Evolutionary conservation across 2,888 invertebrate genomes (phyloP).

Genomic region (Axea sp.): DNA sequence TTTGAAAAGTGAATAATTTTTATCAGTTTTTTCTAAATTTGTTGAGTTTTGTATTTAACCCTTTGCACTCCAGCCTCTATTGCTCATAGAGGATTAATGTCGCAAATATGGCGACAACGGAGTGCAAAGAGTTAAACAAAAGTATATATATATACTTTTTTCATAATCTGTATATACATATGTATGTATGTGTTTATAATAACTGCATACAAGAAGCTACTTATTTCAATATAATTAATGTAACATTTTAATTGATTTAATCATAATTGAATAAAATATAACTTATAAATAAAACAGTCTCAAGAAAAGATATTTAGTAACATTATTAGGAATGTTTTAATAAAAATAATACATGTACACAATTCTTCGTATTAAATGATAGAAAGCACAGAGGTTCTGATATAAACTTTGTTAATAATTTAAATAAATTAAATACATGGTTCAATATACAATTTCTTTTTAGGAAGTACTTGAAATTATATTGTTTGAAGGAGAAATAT

Average conservation of each 20-base stretch:
- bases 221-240: conserved; percentile 5
- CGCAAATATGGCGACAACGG: too few species aligned
- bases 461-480: too few species aligned
- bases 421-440: too few species aligned
- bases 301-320: neutral
- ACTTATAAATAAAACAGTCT: conserved; percentile 16
- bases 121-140: too few species aligned
- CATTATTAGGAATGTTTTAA: conserved; percentile 6
- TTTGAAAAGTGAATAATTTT: too few species aligned
- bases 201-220: conserved; percentile 13
- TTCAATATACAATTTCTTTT: neutral
- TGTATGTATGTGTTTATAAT: too few species aligned
- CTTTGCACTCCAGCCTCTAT: too few species aligned
- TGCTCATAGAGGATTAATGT: too few species aligned
- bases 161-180: too few species aligned
- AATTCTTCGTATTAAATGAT: neutral
- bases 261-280: neutral
- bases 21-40: too few species aligned
- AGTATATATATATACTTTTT: too few species aligned
- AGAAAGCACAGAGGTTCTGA: conserved; percentile 7
- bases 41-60: too few species aligned
- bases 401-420: neutral
- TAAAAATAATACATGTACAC: conserved; percentile 5
- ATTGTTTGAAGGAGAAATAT: neutral
- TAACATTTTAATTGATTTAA: conserved; percentile 16